Evolutionary conservation across 2,888 invertebrate genomes (phyloP), one percentile per base, ranked within the genome.

Genomic region (Craniophora ligustri): DNA sequence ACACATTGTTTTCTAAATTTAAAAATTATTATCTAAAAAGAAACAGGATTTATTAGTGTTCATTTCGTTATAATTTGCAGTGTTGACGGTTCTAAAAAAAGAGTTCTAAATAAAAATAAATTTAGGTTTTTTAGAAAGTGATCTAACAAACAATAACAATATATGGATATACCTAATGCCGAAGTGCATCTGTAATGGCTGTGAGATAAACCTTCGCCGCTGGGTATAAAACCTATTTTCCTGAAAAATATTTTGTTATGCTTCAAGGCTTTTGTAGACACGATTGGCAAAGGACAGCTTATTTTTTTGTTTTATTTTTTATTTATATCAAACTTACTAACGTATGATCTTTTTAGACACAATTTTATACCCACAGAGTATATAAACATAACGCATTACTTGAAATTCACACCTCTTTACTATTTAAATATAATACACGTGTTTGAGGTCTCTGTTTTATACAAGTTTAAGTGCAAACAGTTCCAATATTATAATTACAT

Each of bases 181-280:
- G 81, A 85, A 85, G 86, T 89, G 88, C 81, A 87, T 86, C 81
- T 89, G 87, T 81, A 85, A 87, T 85, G 85, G 88, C 86, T 91
- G 89, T 91, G 88, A 89, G 84, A 76, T 88, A 85, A 88, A 85
- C 75, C 84, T 87, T 81, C 87, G 82, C 79, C 86, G 79, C 86
- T 91, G 89, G 91, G 90, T 92, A 91, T 86, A 83, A 75, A 73
- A 74, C 47, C 66, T 67, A 56, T 67, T 74, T 63, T 67, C 62
- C 60, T 73, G 58, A 66, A 63, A 42, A 42, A 23, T 30, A 54
- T 34, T 41, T 59, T 60, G 23, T 57, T 66, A 64, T 65, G 76
- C 77, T 85, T 84, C 40, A 28, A 65, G 58, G 84, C 82, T 84
- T 85, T 32, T 59, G 78, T 81, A 81, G 77, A 72, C 58, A 72